Percentiles rank a stretch among this genome's conserved stretches.
phyloP scores from a whole-genome alignment of 2,888 invertebrate species.

The Ormyrus nitidulus region DNA sequence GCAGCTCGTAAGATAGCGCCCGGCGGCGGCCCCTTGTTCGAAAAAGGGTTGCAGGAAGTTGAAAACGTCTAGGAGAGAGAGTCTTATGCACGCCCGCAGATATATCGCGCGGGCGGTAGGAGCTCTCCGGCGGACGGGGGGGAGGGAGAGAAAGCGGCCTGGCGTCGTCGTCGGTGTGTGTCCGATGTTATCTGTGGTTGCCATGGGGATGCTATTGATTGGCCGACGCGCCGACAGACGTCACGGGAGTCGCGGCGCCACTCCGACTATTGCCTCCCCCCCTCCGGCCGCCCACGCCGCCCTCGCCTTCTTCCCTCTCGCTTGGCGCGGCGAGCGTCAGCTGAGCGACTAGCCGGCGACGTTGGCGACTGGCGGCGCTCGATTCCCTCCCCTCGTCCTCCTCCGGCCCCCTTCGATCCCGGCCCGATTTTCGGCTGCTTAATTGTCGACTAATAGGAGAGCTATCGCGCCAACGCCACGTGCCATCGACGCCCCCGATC shows the following conservation, averaged over 20 bases:
- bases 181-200: slow-evolving; percentile 76
- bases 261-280: slow-evolving; percentile 57
- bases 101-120: neutral
- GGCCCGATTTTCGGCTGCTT: slow-evolving; percentile 21
- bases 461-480: neutral
- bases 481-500: too few relatives aligned
- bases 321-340: slow-evolving; percentile 59
- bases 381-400: neutral
- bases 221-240: slow-evolving; percentile 76
- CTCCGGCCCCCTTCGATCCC: slow-evolving; percentile 6
- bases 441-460: slow-evolving; percentile 33
- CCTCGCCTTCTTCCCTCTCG: slow-evolving; percentile 56
- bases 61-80: slow-evolving; percentile 25
- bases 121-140: slow-evolving; percentile 5
- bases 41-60: slow-evolving; percentile 5
- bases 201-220: slow-evolving; percentile 76
- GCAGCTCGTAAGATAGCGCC: slow-evolving; percentile 2
- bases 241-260: slow-evolving; percentile 77
- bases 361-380: neutral
- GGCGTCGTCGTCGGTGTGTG: slow-evolving; percentile 68
- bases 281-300: slow-evolving; percentile 56
- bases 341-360: slow-evolving; percentile 59
- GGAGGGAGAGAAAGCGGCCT: slow-evolving; percentile 61
- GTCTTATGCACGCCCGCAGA: neutral
- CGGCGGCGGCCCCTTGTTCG: neutral